Conservation (phyloP, 2,888 invertebrate species). For the Nasonovia ribisnigri region DNA sequence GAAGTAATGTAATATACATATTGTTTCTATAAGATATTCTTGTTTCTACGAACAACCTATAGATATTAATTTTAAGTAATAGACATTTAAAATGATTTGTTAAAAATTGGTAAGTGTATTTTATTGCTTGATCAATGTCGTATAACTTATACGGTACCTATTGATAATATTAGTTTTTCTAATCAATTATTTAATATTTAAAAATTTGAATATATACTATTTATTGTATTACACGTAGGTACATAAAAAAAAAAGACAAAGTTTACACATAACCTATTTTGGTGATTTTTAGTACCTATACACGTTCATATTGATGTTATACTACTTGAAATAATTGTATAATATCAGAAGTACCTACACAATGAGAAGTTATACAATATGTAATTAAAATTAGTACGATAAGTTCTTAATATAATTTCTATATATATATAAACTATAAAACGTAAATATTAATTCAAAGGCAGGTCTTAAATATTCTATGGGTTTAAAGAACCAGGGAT, state of each 20-base stretch:
- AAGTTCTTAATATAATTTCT: background rate
- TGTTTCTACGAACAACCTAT: background rate
- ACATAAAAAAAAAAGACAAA: too few relatives aligned
- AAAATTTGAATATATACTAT: background rate
- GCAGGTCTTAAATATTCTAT: background rate
- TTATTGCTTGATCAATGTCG: background rate
- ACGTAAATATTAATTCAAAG: background rate
- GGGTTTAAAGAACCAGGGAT: background rate
- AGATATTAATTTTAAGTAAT: background rate
- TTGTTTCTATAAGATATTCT: background rate
- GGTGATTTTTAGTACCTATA: background rate
- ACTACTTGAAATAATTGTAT: background rate
- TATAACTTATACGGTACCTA: background rate
- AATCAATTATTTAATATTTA: background rate
- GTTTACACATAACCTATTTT: background rate
- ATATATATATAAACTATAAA: background rate
- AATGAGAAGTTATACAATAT: background rate
- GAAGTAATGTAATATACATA: background rate
- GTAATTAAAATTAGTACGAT: background rate
- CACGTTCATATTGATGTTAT: background rate
- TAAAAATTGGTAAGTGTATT: background rate
- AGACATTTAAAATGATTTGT: background rate
- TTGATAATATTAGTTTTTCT: background rate
- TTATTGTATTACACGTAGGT: too few relatives aligned
- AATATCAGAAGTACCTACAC: background rate